A percentile compares a stretch with the other conserved stretches of the same genome.
Evolutionary conservation across 2,797 vertebrate genomes (phyloP).

Genomic region (Phalanger gymnotis): DNA sequence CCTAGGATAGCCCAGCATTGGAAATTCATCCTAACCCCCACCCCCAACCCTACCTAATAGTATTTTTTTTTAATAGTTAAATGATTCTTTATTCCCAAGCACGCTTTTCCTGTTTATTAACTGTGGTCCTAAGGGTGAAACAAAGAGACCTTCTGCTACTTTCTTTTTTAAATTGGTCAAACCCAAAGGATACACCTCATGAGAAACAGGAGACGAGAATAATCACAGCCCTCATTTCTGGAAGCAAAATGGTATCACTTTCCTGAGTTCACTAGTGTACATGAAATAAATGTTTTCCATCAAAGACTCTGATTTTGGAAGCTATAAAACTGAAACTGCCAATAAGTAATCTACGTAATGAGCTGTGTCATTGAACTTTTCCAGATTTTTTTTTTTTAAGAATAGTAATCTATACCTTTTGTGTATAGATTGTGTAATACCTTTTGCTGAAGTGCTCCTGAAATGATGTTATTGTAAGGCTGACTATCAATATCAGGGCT

Average conservation of each 20-base stretch:
- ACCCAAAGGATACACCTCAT: background rate
- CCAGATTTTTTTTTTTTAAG: slow-evolving; percentile 50
- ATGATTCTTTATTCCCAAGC: slow-evolving; percentile 39
- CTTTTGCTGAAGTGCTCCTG: slow-evolving; percentile 36
- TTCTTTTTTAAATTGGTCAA: slow-evolving; percentile 15
- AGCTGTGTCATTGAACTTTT: slow-evolving; percentile 42
- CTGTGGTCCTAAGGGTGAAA: slow-evolving; percentile 40
- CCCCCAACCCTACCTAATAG: background rate
- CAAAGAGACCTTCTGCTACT: slow-evolving; percentile 44
- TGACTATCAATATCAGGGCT: slow-evolving; percentile 33
- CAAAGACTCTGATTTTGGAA: slow-evolving; percentile 65
- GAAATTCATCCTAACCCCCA: background rate
- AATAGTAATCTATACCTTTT: slow-evolving; percentile 47
- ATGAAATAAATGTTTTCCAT: slow-evolving; percentile 64
- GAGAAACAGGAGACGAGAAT: slow-evolving; percentile 1
- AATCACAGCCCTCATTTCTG: slow-evolving; percentile 29
- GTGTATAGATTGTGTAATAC: no score
- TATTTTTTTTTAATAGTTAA: slow-evolving; percentile 5
- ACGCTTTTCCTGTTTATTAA: slow-evolving; percentile 43
- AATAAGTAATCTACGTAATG: slow-evolving; percentile 59
- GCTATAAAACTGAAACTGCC: slow-evolving; percentile 52
- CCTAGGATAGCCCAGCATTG: slow-evolving; percentile 37
- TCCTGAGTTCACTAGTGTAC: slow-evolving; percentile 35
- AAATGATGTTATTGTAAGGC: slow-evolving; percentile 46
- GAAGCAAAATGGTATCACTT: slow-evolving; percentile 36